Evolutionary conservation across 2,797 vertebrate species (phyloP).

Genomic region (Psittacula derbiana): DNA sequence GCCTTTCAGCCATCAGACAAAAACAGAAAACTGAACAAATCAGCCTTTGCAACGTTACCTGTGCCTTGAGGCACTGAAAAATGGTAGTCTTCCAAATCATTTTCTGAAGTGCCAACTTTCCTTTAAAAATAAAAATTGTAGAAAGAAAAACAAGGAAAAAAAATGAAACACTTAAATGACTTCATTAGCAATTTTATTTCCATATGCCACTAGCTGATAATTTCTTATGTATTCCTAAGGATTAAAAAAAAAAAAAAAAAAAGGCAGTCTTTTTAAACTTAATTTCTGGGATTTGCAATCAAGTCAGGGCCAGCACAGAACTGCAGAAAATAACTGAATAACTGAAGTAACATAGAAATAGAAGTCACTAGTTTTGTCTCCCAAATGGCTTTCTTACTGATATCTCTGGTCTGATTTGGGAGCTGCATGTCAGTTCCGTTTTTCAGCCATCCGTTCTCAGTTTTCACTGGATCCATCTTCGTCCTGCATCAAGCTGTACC

Average conservation of each 20-base stretch:
- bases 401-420: neutral
- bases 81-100: neutral
- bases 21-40: neutral
- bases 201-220: neutral
- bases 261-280: neutral
- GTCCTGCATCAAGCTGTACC: neutral
- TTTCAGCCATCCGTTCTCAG: neutral
- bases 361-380: neutral
- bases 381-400: neutral
- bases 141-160: neutral
- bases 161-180: neutral
- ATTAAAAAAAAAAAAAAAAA: neutral
- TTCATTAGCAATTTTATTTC: neutral
- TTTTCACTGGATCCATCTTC: neutral
- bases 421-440: fast-evolving
- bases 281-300: neutral
- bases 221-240: neutral
- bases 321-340: neutral
- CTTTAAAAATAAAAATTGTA: neutral
- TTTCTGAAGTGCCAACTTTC: neutral
- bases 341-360: neutral
- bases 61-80: neutral
- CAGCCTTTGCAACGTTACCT: neutral
- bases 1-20: neutral
- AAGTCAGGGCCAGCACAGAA: neutral